phyloP scores from a whole-genome alignment of 2,113 vertebrate species.

The Chrysemys picta region DNA sequence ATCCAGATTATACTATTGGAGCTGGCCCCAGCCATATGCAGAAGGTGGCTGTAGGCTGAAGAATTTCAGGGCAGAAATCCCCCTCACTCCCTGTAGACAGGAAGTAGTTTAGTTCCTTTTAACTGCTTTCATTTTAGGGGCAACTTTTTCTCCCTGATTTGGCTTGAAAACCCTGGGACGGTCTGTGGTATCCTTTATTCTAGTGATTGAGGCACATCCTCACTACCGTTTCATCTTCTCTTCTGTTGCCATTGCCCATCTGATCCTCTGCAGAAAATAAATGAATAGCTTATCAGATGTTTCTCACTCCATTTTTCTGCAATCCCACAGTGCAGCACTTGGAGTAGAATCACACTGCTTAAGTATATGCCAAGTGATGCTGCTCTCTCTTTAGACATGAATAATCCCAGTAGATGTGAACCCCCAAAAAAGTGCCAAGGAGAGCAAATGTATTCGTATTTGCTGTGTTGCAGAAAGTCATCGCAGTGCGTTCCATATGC shows the following conservation, averaged over 20 bases:
- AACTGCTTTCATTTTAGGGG: not conserved
- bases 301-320: not conserved
- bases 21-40: not conserved
- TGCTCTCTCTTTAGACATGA: accelerated
- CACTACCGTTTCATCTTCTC: not conserved
- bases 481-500: accelerated
- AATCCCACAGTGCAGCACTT: not conserved
- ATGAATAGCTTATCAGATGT: not conserved
- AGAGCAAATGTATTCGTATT: not conserved
- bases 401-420: not conserved
- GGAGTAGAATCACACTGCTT: accelerated
- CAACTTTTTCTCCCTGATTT: not conserved
- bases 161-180: not conserved
- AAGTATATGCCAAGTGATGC: not conserved
- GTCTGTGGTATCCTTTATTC: not conserved
- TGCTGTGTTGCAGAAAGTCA: not conserved
- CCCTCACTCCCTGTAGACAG: not conserved
- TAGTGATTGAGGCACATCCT: not conserved
- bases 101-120: not conserved
- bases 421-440: not conserved
- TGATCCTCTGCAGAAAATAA: not conserved
- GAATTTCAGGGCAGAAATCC: not conserved
- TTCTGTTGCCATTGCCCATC: not conserved
- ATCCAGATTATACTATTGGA: accelerated
- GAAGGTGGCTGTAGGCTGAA: not conserved